Evolutionary conservation across 2,888 invertebrate genomes (phyloP), one percentile per base, ranked within the genome.

Genomic region (Nezara viridula): DNA sequence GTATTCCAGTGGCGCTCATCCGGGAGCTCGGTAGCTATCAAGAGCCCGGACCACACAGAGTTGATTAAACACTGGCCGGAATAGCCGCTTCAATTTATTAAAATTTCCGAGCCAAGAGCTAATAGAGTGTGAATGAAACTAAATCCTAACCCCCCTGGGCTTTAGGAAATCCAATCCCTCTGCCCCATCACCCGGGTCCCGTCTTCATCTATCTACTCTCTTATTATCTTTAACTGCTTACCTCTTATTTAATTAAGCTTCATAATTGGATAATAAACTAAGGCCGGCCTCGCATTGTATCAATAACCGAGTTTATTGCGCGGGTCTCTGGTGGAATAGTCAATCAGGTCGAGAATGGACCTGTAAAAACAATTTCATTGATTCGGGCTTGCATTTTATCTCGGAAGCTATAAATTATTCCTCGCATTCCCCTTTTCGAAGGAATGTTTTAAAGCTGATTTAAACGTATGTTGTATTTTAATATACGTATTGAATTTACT

Each of bases 91-190:
- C 37, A 37, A 73, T 73, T 73, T 73, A 73, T 73, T 73, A 73
- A 73, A 73, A 73, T 73, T 73, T 37, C 37, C 19, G 27, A 9
- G 19, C 32, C 0, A 5, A 10, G 44, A 7, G 66, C 32, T 73
- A 73, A 73, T 73, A 73, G 66, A 73, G 66, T 73, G 66, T 73
- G 66, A 73, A 73, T 73, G 66, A 73, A 73, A 73, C 66, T 37
- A 7, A 37, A 32, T 32, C 66, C 66, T 7, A 19, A 73, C 37
- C 66, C 66, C 32, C 14, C 66, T 19, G 19, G 66, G 66, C 66
- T 19, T 60, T 27, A 14, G 60, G 27, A 14, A 27, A 27, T 14
- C 60, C n/a, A 60, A 14, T 27, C 27, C 60, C 27, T 19, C 60
- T 27, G 27, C 16, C 21, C 66, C 19, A 73, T 73, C 66, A 2